Base-by-base conservation (phyloP, 2,113 vertebrate genomes). In the Penelope pileata region DNA sequence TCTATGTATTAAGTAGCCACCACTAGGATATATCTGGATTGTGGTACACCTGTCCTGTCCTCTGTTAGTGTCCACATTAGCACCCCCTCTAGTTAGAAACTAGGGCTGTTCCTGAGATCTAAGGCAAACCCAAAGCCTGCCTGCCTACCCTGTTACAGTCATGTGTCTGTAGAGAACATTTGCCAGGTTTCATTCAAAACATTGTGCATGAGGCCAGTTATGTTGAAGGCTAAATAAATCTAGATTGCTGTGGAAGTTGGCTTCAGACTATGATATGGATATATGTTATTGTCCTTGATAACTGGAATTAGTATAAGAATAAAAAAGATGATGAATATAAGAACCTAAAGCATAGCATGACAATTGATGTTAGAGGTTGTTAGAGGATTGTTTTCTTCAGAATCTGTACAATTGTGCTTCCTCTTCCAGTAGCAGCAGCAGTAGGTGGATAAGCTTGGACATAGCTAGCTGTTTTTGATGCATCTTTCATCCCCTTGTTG, bases 261-360 rank as follows among this genome's bases (percentile, higher is more conserved):
- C 38, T 83, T 59, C 50, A 64, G 16, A 27, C 48, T 67, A 27
- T 1, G 1, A 5, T 60, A 22, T n/a, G 47, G n/a, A 22, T 63
- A 1, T 8, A 18, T 36, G 10, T 23, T 2, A 0, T 38, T 42
- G 60, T 58, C 0, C 0, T 86, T 47, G 66, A 34, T 23, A 42
- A n/a, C 5, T 91, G 27, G 19, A 70, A 3, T 32, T 21, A 62
- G 18, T 40, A 47, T 8, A 62, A 13, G 3, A 24, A 34, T 59
- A 21, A 43, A 45, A 70, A 36, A 76, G 26, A 32, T 62, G 18
- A 29, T 30, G 56, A 16, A 22, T 30, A 81, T n/a, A n/a, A n/a
- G 38, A 19, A 32, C 21, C 53, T n/a, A 42, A 81, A 73, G 30
- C 30, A 21, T 16, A 27, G 24, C 22, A 4, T 72, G 63, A 64